Evolutionary conservation across 2,797 vertebrate genomes (phyloP), one percentile per base, ranked within the genome.

Genomic region (Microcaecilia unicolor): DNA sequence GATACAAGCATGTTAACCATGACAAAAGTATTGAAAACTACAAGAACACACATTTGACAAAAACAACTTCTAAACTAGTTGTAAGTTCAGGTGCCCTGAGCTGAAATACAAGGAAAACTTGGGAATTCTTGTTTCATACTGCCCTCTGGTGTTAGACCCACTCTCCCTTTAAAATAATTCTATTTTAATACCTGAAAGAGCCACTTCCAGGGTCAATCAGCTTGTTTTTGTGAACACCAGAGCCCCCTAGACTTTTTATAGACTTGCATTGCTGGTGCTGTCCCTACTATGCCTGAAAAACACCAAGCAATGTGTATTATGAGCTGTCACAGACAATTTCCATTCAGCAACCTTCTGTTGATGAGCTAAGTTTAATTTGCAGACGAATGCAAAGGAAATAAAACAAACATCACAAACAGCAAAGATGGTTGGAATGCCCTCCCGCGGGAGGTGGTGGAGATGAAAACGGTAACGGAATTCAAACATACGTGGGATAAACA

Each of bases 221-320:
- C 77, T 87, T 87, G 82, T 78, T 88, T 80, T 87, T 92, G 78
- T 88, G 82, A 74, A 80, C 72, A 58, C 78, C 68, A 64, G 84
- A 60, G 41, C 72, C 87, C 59, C 63, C 44, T 34, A 81, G 80
- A 78, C 72, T 72, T 77, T n/a, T 76, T 84, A 59, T 78, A 80
- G 48, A 73, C 66, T 71, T 83, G 85, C 65, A 83, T 64, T 61
- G 69, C 62, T 51, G 74, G 70, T 64, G 77, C 80, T 68, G 88
- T 91, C 58, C 78, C 83, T 68, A 79, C 60, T 48, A 69, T 72
- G 67, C 82, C 87, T 89, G 78, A 70, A 71, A 72, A 81, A 74
- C 54, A 61, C 64, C 61, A 73, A 78, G 67, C 73, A 74, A 76
- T 68, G 62, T 65, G 82, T 57, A 85, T 81, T 75, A 81, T 69